Evolutionary conservation across 2,888 invertebrate genomes (phyloP).

Genomic region (Panopea generosa): DNA sequence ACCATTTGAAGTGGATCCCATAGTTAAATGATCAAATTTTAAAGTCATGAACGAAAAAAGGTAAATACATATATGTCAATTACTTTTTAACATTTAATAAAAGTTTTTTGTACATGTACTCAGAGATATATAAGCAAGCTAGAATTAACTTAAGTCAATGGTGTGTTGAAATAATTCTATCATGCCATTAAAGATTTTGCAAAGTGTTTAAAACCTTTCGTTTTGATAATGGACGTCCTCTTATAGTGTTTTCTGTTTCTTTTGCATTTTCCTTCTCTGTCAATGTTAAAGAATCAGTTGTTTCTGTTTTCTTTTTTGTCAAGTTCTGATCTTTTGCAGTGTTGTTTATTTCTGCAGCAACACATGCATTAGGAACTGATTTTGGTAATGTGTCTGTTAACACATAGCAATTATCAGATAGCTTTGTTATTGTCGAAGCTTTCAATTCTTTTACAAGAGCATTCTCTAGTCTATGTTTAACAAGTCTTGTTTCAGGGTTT

Average conservation of each 20-base stretch:
- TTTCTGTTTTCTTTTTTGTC: slow-evolving; percentile 26
- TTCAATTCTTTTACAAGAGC: slow-evolving; percentile 90
- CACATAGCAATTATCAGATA: slow-evolving; percentile 76
- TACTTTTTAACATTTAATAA: too few species aligned
- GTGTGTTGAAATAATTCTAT: too few species aligned
- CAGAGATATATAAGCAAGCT: too few species aligned
- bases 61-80: too few species aligned
- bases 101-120: too few species aligned
- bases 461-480: slow-evolving; percentile 86
- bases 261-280: slow-evolving; percentile 90
- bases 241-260: slow-evolving; percentile 22
- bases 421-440: slow-evolving; percentile 89
- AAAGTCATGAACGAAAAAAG: too few species aligned
- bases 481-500: slow-evolving; percentile 72
- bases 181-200: too few species aligned
- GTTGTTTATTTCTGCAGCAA: too few species aligned
- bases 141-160: too few species aligned
- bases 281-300: slow-evolving; percentile 17
- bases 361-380: not conserved
- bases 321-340: too few species aligned
- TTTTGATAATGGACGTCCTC: slow-evolving; percentile 76
- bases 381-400: slow-evolving; percentile 81
- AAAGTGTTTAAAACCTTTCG: slow-evolving; percentile 79
- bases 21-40: too few species aligned
- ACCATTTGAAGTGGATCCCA: too few species aligned